Percentiles rank a stretch among this genome's conserved stretches.
Evolutionary conservation across 2,888 invertebrate species (phyloP).

Genomic region (Cyaniris semiargus): DNA sequence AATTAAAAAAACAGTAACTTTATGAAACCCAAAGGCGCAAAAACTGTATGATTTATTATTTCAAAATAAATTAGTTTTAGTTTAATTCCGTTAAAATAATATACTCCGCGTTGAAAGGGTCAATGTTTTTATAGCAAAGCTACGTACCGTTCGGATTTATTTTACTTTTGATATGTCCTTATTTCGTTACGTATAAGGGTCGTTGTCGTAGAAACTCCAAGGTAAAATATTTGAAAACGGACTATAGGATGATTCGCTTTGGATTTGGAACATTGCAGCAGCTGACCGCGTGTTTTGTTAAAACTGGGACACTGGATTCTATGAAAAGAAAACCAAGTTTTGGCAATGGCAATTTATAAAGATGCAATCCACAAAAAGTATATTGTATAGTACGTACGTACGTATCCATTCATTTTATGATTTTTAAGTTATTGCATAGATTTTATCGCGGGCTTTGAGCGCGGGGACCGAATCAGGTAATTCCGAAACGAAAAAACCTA

Average conservation of each 20-base stretch:
- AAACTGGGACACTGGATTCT: background rate
- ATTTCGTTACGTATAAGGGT: background rate
- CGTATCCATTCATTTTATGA: too few relatives aligned
- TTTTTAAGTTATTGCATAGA: too few relatives aligned
- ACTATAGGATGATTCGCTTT: background rate
- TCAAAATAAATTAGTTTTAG: constrained; percentile 17
- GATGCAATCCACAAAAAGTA: background rate
- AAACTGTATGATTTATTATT: constrained; percentile 19
- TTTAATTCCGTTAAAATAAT: constrained; percentile 4
- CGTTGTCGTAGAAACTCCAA: background rate
- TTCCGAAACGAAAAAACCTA: too few relatives aligned
- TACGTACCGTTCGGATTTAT: background rate
- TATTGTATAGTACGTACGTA: too few relatives aligned
- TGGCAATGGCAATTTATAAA: background rate
- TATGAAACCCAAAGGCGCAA: constrained; percentile 21
- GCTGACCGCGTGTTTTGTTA: background rate
- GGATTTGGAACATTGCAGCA: background rate
- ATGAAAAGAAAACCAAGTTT: background rate
- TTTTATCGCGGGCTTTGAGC: too few relatives aligned
- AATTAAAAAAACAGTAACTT: too few relatives aligned
- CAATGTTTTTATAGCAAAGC: background rate
- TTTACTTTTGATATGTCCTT: background rate
- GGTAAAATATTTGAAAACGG: background rate
- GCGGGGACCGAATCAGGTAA: too few relatives aligned
- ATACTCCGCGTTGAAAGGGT: constrained; percentile 4